Evolutionary conservation across 35 echinoderm and acorn worm genomes (phyloP).

Genomic region (Eucidaris tribuloides): DNA sequence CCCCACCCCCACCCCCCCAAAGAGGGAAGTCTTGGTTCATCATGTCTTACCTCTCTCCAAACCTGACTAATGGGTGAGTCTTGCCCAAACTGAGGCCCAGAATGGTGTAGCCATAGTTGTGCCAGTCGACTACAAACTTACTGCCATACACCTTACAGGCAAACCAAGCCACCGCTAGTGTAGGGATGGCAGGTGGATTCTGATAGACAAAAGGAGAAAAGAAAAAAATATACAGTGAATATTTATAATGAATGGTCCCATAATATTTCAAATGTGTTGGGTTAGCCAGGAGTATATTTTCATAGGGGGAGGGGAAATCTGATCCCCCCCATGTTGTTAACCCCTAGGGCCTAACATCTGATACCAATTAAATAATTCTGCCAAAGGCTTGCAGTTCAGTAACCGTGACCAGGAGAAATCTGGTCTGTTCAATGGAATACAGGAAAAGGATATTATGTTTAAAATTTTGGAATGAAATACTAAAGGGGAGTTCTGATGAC

Average conservation of each 20-base stretch:
- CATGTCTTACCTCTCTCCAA: constrained; percentile 69
- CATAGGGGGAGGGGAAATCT: neutral
- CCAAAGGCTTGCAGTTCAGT: too few relatives aligned
- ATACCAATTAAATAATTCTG: too few relatives aligned
- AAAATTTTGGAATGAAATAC: too few relatives aligned
- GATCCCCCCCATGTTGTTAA: neutral
- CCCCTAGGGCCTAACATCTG: neutral
- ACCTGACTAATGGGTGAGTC: constrained; percentile 64
- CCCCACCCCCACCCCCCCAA: too few relatives aligned
- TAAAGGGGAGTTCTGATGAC: too few relatives aligned
- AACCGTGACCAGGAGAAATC: too few relatives aligned
- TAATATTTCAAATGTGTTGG: neutral
- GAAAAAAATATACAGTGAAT: neutral
- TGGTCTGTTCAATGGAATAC: too few relatives aligned
- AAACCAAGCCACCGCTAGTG: constrained; percentile 82
- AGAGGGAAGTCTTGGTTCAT: too few relatives aligned
- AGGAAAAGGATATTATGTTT: too few relatives aligned
- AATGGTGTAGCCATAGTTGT: constrained; percentile 96
- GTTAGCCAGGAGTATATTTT: neutral
- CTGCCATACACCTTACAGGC: constrained; percentile 70
- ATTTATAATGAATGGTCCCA: neutral
- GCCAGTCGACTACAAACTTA: constrained; percentile 89
- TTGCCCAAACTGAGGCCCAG: constrained; percentile 66
- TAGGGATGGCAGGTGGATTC: constrained; percentile 96
- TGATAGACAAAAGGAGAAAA: constrained; percentile 17